These are phyloP conservation scores for Aquatica leii DNA, from an alignment of 2,888 invertebrate species.

Conservation along the genomic window DNA sequence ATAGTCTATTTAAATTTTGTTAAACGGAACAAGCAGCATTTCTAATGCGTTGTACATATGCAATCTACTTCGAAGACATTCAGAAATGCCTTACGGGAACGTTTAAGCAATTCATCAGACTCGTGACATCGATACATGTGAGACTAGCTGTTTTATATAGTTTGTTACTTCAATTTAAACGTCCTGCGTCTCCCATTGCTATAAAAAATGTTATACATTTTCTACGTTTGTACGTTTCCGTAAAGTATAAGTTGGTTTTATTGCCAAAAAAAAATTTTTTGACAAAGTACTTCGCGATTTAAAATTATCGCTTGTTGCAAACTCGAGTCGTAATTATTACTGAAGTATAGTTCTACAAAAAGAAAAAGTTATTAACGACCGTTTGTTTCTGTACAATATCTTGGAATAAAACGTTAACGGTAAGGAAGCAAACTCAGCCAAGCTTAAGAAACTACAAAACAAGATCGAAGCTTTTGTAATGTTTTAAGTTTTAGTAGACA, in stretches of 20 bases:
- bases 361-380: too few species aligned
- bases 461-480: constrained; percentile 29
- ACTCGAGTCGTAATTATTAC: too few species aligned
- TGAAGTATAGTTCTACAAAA: too few species aligned
- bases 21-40: too few species aligned
- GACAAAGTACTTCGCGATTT: not conserved
- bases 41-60: too few species aligned
- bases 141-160: not conserved
- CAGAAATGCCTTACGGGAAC: not conserved
- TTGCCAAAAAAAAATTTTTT: not conserved
- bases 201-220: not conserved
- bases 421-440: constrained; percentile 8
- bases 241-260: not conserved
- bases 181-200: not conserved
- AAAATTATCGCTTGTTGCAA: too few species aligned
- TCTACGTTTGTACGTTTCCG: not conserved
- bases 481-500: constrained; percentile 35
- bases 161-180: not conserved
- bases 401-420: too few species aligned
- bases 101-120: constrained; percentile 2
- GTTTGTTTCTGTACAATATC: too few species aligned
- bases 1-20: too few species aligned
- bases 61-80: too few species aligned
- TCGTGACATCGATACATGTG: not conserved
- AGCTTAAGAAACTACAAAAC: constrained; percentile 21